Evolutionary conservation across 2,888 invertebrate genomes (phyloP).

Genomic region (Sphaeridia pumilis): DNA sequence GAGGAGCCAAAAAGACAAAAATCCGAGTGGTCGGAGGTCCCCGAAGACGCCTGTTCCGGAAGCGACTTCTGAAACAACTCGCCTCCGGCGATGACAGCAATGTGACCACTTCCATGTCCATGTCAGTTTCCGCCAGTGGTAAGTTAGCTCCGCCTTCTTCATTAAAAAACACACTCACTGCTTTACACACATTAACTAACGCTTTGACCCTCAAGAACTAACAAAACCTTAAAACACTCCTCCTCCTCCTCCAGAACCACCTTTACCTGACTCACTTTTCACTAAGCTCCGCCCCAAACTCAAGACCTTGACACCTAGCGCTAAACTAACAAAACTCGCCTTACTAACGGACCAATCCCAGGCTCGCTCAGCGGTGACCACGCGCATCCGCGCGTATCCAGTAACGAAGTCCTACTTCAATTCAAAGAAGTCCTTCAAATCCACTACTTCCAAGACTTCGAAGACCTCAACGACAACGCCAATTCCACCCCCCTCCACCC

Average conservation of each 20-base stretch:
- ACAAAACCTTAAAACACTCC: background rate
- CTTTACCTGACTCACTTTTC: background rate
- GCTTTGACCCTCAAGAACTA: background rate
- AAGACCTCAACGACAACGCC: background rate
- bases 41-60: background rate
- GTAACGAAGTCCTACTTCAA: background rate
- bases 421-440: background rate
- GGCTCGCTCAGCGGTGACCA: background rate
- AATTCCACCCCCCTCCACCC: background rate
- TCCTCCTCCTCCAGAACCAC: background rate
- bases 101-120: slow-evolving; percentile 4
- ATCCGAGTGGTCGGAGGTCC: too few species aligned
- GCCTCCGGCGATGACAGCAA: background rate
- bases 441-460: background rate
- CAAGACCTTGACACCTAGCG: background rate
- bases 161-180: background rate
- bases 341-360: background rate
- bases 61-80: background rate
- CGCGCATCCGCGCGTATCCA: background rate
- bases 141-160: background rate
- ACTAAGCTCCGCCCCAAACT: background rate
- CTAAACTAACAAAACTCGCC: background rate
- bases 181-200: background rate
- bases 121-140: slow-evolving; percentile 10
- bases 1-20: too few species aligned